Evolutionary conservation across 2,888 invertebrate genomes (phyloP).

Genomic region (Dryocosmus kuriphilus): DNA sequence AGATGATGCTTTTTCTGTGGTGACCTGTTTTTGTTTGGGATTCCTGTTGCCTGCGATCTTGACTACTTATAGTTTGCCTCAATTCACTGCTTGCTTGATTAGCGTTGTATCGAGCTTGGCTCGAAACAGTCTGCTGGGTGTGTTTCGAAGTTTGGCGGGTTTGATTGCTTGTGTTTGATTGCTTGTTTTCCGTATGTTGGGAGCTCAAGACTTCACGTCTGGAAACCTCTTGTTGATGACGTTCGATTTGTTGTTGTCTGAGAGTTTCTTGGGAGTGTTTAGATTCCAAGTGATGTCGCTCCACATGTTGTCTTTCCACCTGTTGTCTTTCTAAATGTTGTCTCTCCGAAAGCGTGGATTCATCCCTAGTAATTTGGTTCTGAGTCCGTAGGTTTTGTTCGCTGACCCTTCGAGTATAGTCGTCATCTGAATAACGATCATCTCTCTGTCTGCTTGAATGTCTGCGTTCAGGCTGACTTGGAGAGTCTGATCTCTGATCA

Average conservation of each 20-base stretch:
- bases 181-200: constrained; percentile 64
- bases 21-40: constrained; percentile 75
- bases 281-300: constrained; percentile 14
- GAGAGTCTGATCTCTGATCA: constrained; percentile 75
- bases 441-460: constrained; percentile 31
- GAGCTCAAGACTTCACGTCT: constrained; percentile 70
- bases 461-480: constrained; percentile 50
- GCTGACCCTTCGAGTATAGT: not conserved
- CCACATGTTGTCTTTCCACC: constrained; percentile 17
- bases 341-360: not conserved
- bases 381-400: not conserved
- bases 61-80: constrained; percentile 78
- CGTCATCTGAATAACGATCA: constrained; percentile 26
- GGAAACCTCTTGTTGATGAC: constrained; percentile 58
- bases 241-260: constrained; percentile 7
- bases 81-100: constrained; percentile 80
- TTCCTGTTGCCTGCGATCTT: constrained; percentile 60
- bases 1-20: constrained; percentile 87
- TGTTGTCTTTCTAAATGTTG: not conserved
- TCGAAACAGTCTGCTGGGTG: constrained; percentile 76
- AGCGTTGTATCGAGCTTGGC: constrained; percentile 74
- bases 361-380: constrained; percentile 25
- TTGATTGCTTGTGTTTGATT: constrained; percentile 51
- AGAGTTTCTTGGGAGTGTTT: not conserved
- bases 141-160: constrained; percentile 65